phyloP scores from a whole-genome alignment of 23 tunicate genomes.

The Oikopleura albicans region DNA sequence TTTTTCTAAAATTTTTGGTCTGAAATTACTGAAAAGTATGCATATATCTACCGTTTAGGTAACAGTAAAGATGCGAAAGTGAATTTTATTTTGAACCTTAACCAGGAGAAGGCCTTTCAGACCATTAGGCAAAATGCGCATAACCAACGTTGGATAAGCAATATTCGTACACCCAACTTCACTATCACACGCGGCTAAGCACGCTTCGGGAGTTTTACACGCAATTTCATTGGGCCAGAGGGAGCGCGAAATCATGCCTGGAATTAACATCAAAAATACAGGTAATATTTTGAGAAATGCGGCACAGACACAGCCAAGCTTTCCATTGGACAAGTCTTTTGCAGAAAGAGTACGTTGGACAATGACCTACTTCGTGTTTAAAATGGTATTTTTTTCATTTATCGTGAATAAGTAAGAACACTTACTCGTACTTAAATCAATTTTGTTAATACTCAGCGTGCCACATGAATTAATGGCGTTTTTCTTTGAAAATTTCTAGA shows the following conservation, averaged over 20 bases:
- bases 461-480: too few relatives aligned
- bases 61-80: too few relatives aligned
- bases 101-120: constrained; percentile 25
- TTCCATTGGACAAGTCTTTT: constrained; percentile 49
- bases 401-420: too few relatives aligned
- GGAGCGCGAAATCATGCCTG: constrained; percentile 41
- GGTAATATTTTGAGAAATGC: constrained; percentile 54
- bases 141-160: constrained; percentile 73
- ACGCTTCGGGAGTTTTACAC: constrained; percentile 30
- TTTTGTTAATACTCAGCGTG: too few relatives aligned
- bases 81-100: too few relatives aligned
- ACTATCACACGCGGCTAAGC: constrained; percentile 39
- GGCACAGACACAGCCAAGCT: constrained; percentile 84
- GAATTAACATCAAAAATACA: constrained; percentile 91
- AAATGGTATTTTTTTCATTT: too few relatives aligned
- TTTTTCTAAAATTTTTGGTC: too few relatives aligned
- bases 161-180: constrained; percentile 55
- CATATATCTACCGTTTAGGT: too few relatives aligned
- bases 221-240: constrained; percentile 38
- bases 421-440: too few relatives aligned
- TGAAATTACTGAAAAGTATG: too few relatives aligned
- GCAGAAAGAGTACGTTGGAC: constrained; percentile 87
- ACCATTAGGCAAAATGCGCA: constrained; percentile 55
- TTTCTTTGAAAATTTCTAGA: too few relatives aligned
- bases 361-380: too few relatives aligned